Conservation (phyloP, 2,797 vertebrate genomes). For the Caiman crocodilus region DNA sequence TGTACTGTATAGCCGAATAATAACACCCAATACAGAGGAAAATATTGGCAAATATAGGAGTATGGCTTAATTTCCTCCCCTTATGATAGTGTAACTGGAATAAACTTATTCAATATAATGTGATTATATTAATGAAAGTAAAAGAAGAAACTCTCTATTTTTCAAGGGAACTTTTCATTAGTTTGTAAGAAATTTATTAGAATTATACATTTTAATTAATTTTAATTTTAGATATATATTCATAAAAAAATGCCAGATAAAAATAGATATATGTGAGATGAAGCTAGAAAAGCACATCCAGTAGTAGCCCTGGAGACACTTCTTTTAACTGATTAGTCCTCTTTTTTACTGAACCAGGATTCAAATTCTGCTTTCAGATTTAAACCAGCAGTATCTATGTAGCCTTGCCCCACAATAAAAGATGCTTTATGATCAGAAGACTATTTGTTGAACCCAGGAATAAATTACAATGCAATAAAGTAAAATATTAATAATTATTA, state of each 20-base stretch:
- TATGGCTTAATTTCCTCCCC: background rate
- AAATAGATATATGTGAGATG: background rate
- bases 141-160: background rate
- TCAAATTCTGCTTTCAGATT: background rate
- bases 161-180: background rate
- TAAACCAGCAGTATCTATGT: background rate
- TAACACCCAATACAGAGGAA: background rate
- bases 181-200: background rate
- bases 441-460: background rate
- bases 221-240: conserved; percentile 20
- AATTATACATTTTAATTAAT: background rate
- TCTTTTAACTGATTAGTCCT: background rate
- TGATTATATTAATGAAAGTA: background rate
- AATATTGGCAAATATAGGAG: background rate
- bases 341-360: background rate
- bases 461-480: background rate
- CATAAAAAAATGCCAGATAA: background rate
- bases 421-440: background rate
- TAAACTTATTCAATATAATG: background rate
- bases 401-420: background rate
- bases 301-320: background rate
- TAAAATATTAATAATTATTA: background rate
- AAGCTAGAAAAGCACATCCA: background rate
- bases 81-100: background rate
- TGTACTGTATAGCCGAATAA: background rate